These are phyloP conservation scores for Hystrix cristata DNA, from an alignment of 2,113 vertebrate species.

Conservation along the genomic window DNA sequence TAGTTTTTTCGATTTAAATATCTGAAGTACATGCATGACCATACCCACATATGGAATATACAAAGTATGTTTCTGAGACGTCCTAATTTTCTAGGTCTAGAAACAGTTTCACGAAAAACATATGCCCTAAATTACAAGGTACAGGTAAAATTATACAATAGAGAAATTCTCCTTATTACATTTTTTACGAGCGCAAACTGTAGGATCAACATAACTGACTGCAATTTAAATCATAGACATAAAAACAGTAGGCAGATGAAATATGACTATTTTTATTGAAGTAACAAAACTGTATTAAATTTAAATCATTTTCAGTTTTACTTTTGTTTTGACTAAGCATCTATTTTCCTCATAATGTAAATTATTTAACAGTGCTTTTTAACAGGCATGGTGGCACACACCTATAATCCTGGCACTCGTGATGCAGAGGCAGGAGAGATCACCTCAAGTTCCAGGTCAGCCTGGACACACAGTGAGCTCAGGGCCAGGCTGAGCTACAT, in stretches of 20 bases:
- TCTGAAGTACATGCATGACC: neutral
- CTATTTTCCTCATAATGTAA: neutral
- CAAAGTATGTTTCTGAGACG: neutral
- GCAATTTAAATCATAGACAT: neutral
- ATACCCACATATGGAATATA: neutral
- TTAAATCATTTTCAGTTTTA: neutral
- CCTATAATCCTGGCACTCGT: too few relatives aligned
- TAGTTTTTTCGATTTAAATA: neutral
- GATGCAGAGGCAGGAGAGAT: too few relatives aligned
- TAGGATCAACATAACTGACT: neutral
- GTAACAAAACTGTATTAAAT: neutral
- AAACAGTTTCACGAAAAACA: neutral
- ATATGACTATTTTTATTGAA: neutral
- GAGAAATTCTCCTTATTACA: neutral
- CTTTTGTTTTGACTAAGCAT: slow-evolving; percentile 15
- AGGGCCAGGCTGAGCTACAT: too few relatives aligned
- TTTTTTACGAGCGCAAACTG: neutral
- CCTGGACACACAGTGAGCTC: too few relatives aligned
- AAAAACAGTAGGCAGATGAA: neutral
- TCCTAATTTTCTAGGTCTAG: neutral
- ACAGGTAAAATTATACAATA: neutral
- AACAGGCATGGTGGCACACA: too few relatives aligned
- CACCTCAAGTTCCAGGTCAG: too few relatives aligned
- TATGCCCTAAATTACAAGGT: neutral
- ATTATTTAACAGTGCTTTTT: neutral